A percentile compares a stretch with the other conserved stretches of the same genome.
These are phyloP conservation scores for Drosophila mojavensis DNA, from an alignment of 1,140 invertebrate species.

Conservation along the genomic window DNA sequence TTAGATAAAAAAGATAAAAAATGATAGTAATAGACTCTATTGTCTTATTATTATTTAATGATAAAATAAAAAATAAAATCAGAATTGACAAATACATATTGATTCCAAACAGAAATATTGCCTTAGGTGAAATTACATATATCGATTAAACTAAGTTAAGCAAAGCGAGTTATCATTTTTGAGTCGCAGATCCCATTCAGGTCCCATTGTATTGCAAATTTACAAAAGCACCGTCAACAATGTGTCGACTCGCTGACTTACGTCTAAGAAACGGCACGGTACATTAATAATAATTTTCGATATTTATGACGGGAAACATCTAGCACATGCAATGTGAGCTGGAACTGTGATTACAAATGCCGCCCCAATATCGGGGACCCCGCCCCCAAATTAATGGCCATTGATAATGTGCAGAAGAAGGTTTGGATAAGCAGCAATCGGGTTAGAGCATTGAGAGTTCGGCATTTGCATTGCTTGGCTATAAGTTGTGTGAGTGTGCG, in stretches of 20 bases:
- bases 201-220: constrained; percentile 33
- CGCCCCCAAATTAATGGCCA: constrained; percentile 50
- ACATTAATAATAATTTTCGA: constrained; percentile 82
- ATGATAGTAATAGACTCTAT: too few relatives aligned
- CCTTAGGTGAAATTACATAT: too few relatives aligned
- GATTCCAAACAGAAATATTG: too few relatives aligned
- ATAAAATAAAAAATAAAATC: too few relatives aligned
- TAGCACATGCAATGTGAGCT: constrained; percentile 62
- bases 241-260: constrained; percentile 37
- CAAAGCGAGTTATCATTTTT: too few relatives aligned
- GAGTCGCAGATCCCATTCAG: not conserved
- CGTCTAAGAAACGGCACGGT: constrained; percentile 43
- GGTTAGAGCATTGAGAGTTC: constrained; percentile 63
- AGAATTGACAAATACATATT: too few relatives aligned
- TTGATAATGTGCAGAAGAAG: constrained; percentile 51
- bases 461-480: constrained; percentile 66
- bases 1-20: too few relatives aligned
- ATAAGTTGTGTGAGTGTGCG: too few relatives aligned
- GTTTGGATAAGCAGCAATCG: constrained; percentile 11
- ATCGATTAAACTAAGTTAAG: too few relatives aligned
- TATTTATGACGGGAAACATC: constrained; percentile 80
- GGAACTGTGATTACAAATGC: constrained; percentile 78
- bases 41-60: too few relatives aligned
- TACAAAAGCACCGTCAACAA: constrained; percentile 51
- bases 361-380: constrained; percentile 38